phyloP scores from a whole-genome alignment of 2,113 vertebrate species.

The Lasiurus cinereus region DNA sequence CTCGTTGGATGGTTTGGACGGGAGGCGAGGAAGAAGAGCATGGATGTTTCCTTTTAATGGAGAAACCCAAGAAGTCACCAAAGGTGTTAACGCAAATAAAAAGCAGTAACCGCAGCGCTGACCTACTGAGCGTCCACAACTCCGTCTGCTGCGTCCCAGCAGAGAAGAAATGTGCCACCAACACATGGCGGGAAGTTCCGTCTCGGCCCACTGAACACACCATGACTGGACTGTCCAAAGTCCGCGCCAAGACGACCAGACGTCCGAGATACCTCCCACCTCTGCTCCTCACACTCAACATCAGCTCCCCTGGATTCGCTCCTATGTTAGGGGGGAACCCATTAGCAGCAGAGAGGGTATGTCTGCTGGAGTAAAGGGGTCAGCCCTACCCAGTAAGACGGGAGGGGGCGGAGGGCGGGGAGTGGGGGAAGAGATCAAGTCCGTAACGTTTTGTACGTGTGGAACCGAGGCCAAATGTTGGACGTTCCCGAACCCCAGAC shows the following conservation, averaged over 20 bases:
- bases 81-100: background rate
- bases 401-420: too few species aligned
- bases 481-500: background rate
- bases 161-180: background rate
- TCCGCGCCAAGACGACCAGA: background rate
- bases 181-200: background rate
- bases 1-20: constrained; percentile 16
- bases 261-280: background rate
- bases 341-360: background rate
- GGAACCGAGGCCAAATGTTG: background rate
- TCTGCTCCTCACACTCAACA: background rate
- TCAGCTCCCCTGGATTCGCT: background rate
- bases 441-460: rapidly evolving
- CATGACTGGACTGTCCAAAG: background rate
- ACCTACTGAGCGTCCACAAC: background rate
- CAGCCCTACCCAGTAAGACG: background rate
- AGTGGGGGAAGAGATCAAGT: too few species aligned
- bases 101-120: background rate
- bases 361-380: background rate
- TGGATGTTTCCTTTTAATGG: background rate
- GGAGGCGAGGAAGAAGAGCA: constrained; percentile 21
- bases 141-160: background rate
- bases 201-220: background rate
- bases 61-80: background rate
- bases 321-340: background rate